phyloP scores from a whole-genome alignment of 2,797 vertebrate species.

The Danio tinwini region DNA sequence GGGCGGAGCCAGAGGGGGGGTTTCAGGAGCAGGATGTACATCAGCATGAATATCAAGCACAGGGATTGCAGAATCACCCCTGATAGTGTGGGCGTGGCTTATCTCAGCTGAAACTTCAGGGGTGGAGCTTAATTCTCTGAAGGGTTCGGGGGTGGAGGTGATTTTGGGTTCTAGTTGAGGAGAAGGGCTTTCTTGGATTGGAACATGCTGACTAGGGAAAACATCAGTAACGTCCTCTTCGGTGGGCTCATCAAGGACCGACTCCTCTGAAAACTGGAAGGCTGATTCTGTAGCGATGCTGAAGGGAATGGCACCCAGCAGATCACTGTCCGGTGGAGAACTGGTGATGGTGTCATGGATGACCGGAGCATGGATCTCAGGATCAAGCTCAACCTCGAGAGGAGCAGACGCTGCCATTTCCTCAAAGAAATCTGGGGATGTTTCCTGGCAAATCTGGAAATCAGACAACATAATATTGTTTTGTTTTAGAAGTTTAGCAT shows the following conservation, averaged over 20 bases:
- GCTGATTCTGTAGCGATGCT: slow-evolving; percentile 69
- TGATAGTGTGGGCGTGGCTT: slow-evolving; percentile 39
- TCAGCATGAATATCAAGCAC: slow-evolving; percentile 58
- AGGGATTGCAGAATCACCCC: slow-evolving; percentile 35
- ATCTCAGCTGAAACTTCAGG: slow-evolving; percentile 3
- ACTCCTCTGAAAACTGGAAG: slow-evolving; percentile 63
- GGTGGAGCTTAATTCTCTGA: slow-evolving; percentile 38
- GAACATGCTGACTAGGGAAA: slow-evolving; percentile 3
- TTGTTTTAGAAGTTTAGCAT: background rate
- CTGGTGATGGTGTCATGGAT: slow-evolving; percentile 80
- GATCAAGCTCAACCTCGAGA: slow-evolving; percentile 63
- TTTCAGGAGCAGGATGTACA: slow-evolving; percentile 31
- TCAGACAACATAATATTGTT: background rate
- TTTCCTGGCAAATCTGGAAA: slow-evolving; percentile 80
- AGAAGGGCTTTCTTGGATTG: slow-evolving; percentile 34
- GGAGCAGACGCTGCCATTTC: slow-evolving; percentile 60
- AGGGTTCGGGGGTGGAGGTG: slow-evolving; percentile 13
- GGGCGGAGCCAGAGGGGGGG: slow-evolving; percentile 34
- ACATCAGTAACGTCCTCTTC: slow-evolving; percentile 36
- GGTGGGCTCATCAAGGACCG: slow-evolving; percentile 44
- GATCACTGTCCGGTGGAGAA: slow-evolving; percentile 78
- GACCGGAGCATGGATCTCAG: slow-evolving; percentile 77
- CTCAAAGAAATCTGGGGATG: slow-evolving; percentile 71
- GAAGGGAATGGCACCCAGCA: slow-evolving; percentile 72
- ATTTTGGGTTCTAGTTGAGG: slow-evolving; percentile 30